Percentiles rank a stretch among this genome's conserved stretches.
Conservation (phyloP, 2,888 invertebrate species). For the Pheosia tremula region DNA sequence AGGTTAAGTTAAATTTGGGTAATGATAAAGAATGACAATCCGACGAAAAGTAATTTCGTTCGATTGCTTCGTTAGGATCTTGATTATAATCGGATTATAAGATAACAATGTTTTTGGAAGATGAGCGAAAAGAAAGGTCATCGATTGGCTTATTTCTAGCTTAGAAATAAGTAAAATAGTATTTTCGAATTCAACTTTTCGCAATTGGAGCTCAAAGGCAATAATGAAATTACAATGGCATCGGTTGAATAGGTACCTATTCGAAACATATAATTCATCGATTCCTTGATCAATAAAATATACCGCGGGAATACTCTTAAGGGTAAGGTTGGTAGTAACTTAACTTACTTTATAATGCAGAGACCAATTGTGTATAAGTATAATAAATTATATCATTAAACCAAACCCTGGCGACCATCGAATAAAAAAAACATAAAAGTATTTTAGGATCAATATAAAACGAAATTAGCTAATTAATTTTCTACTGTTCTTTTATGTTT, state of each 20-base stretch:
- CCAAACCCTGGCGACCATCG: not conserved
- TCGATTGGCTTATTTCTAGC: conserved; percentile 4
- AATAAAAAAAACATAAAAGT: not conserved
- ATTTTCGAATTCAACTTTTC: too few relatives aligned
- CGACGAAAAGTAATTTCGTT: conserved; percentile 15
- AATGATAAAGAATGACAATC: not conserved
- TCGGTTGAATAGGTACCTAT: too few relatives aligned
- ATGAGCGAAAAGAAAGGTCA: conserved; percentile 6
- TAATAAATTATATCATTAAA: conserved; percentile 8
- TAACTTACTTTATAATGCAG: too few relatives aligned
- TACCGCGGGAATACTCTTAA: too few relatives aligned
- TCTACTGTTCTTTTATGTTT: not conserved
- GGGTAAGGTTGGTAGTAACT: too few relatives aligned
- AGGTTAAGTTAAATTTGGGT: conserved; percentile 2
- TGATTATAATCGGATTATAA: conserved; percentile 24
- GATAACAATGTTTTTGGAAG: conserved; percentile 23
- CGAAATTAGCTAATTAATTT: not conserved
- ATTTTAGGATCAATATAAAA: not conserved
- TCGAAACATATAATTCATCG: too few relatives aligned
- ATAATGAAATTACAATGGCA: too few relatives aligned
- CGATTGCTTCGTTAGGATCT: conserved; percentile 22
- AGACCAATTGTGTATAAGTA: too few relatives aligned
- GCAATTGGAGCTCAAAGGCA: too few relatives aligned
- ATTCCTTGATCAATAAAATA: too few relatives aligned
- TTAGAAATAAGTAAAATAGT: too few relatives aligned